Base-by-base conservation (phyloP, 2,113 vertebrate genomes). In the Gila orcuttii region DNA sequence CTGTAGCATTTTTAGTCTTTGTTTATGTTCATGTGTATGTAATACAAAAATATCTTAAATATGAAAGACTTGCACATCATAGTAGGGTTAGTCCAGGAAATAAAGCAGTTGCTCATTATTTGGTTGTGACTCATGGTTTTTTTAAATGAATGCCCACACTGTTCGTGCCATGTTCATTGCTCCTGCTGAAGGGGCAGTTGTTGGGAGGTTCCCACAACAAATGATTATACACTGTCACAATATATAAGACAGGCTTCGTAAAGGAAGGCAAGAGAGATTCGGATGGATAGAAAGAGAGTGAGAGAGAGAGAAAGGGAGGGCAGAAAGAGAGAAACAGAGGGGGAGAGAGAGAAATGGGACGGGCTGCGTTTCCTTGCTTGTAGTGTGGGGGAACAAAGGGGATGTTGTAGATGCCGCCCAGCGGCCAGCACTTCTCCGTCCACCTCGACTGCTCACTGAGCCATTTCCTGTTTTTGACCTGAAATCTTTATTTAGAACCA, bases 391-490 rank as follows among this genome's bases (percentile, higher is more conserved):
- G 73, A 87, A 89, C 87, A 89, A 87, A 87, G 88, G 96, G 82
- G 92, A 94, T 89, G 95, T 96, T 97, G 96, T 97, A 94, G 96
- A 94, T 95, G 94, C 93, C 94, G 95, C 95, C 93, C 90, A 89
- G 95, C 96, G 96, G 95, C 94, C 95, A 95, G 95, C 95, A 95
- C 95, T 94, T 92, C 92, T 92, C 94, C 95, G 95, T 96, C 96
- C 96, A 96, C 96, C 93, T 95, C 94, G 95, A 95, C 96, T 96
- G 91, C 96, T 97, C 97, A 96, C 96, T 97, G 96, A 98, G 97
- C 97, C 97, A 98, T 97, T 99, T 99, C 98, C 98, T 99, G 98
- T 99, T 99, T 97, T 98, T 98, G 97, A 97, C 96, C 96, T 94
- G 95, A 96, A 96, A 97, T 96, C 97, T 98, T 98, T 98, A 97